phyloP scores from a whole-genome alignment of 2,888 invertebrate genomes.

The Tetanocera ferruginea region DNA sequence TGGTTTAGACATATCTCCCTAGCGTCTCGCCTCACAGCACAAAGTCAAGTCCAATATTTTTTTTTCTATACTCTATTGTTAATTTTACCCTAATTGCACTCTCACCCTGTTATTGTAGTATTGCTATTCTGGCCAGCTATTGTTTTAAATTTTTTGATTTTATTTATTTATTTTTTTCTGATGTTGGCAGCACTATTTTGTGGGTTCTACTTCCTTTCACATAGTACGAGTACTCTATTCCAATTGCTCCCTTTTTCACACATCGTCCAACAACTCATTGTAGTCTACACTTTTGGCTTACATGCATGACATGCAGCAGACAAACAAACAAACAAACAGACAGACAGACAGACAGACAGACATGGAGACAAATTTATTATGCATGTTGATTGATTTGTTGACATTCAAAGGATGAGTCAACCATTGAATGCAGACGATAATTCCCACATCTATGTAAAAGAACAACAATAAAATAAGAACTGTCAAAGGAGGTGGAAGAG shows the following conservation, averaged over 20 bases:
- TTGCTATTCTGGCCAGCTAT: neutral
- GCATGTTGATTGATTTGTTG: conserved; percentile 26
- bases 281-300: neutral
- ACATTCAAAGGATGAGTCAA: conserved; percentile 24
- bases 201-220: neutral
- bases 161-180: neutral
- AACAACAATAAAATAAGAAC: neutral
- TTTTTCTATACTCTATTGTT: neutral
- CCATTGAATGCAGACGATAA: neutral
- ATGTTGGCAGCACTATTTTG: neutral
- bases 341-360: conserved; percentile 16
- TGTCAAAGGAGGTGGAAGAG: neutral
- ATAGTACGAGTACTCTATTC: neutral
- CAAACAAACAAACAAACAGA: neutral
- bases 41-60: conserved; percentile 6
- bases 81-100: neutral
- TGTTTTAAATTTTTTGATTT: neutral
- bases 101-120: neutral
- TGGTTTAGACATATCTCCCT: neutral
- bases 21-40: neutral
- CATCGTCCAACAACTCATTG: neutral
- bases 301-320: conserved; percentile 2
- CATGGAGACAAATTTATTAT: conserved; percentile 23
- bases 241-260: neutral
- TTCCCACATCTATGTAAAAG: neutral